Evolutionary conservation across 2,888 invertebrate genomes (phyloP), one percentile per base, ranked within the genome.

Genomic region (Mesodorylaimus sp.): DNA sequence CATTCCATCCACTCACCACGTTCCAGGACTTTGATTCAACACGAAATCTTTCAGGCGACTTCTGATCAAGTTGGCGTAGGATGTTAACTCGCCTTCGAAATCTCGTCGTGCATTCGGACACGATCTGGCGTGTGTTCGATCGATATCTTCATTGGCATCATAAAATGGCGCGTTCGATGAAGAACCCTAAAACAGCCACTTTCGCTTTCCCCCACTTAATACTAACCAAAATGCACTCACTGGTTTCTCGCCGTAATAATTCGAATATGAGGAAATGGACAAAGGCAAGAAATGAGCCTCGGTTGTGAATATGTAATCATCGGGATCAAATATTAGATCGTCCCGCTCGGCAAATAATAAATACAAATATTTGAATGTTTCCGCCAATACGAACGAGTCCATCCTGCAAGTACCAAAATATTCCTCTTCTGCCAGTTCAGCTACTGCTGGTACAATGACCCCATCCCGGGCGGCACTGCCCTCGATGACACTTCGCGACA

Each of bases 341-440:
- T 76, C 77, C 49, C 82, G 80, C 58, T 91, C 82, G 32, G 88
- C 79, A 67, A 95, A 97, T 51, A 97, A 71, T 66, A 97, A 75
- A 69, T 80, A 97, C 10, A 97, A 74, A 67, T 97, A 97, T 69
- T 97, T 97, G 64, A 97, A 84, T 0, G 95, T 97, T 72, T 97
- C 95, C 0, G 95, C 85, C 1, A 97, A 73, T 0, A 97, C 88
- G 71, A 87, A 97, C 0, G 93, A 93, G 67, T 97, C 95, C 91
- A 97, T 91, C 55, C 91, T 77, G 59, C 36, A 61, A 39, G 21
- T 13, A 21, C 10, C 10, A 39, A 39, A 19, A 39, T 21, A 19
- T 39, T 39, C 41, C 32, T 32, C 32, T 32, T 32, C 10, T 32
- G 16, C 16, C n/a, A n/a, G n/a, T n/a, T n/a, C 32, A 32, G 16